Conservation (phyloP, 1,140 invertebrate genomes). For the Dreissena polymorpha region DNA sequence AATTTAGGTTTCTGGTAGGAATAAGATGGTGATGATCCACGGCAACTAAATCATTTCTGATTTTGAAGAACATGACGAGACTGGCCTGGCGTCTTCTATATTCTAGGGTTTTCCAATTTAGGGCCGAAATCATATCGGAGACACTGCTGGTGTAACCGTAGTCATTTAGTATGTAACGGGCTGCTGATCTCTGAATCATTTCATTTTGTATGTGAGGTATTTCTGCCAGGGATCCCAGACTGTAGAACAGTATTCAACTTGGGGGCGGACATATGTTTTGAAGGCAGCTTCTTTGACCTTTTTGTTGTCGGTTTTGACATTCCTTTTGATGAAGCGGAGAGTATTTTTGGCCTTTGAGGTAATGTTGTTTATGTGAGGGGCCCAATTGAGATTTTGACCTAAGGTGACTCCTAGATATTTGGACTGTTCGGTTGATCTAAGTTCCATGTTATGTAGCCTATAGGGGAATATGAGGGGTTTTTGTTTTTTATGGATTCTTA, state of each 20-base stretch:
- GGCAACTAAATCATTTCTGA: too few relatives aligned
- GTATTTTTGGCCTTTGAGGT: slow-evolving; percentile 20
- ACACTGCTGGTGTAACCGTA: slow-evolving; percentile 10
- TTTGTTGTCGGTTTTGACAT: slow-evolving; percentile 38
- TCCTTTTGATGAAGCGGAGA: slow-evolving; percentile 1
- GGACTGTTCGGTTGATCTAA: background rate
- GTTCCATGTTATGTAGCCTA: slow-evolving; percentile 12
- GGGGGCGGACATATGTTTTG: background rate
- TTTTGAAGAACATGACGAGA: too few relatives aligned
- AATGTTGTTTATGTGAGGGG: slow-evolving; percentile 28
- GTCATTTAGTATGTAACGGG: slow-evolving; percentile 18
- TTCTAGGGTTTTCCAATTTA: background rate
- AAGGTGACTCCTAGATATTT: slow-evolving; percentile 29
- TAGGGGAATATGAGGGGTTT: background rate
- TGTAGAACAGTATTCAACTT: slow-evolving; percentile 23
- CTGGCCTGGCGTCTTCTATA: background rate
- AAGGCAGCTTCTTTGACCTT: slow-evolving; percentile 33
- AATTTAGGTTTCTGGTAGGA: slow-evolving; percentile 18
- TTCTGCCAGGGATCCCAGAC: slow-evolving; percentile 27
- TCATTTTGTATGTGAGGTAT: background rate
- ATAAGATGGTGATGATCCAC: slow-evolving; percentile 13
- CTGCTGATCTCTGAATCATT: slow-evolving; percentile 17
- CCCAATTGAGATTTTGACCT: background rate
- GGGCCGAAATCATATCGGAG: background rate
- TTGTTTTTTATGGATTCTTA: slow-evolving; percentile 39